Conservation (phyloP, 2,113 vertebrate species). For the Pseudorectes ferrugineus region DNA sequence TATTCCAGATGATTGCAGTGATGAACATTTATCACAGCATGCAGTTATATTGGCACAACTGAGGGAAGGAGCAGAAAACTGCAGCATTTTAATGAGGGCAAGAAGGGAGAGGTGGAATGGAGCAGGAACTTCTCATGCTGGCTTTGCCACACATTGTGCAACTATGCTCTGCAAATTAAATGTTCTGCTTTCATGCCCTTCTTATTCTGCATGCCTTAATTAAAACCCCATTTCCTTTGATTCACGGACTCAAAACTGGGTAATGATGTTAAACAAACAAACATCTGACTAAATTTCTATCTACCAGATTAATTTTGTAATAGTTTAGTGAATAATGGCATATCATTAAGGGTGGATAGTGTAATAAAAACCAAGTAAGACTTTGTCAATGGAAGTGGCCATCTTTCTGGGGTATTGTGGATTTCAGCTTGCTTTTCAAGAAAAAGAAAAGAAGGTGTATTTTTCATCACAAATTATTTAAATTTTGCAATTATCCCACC, state of each 20-base stretch:
- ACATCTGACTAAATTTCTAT: neutral
- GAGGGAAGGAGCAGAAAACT: neutral
- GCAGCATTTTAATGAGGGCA: neutral
- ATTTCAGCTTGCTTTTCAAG: neutral
- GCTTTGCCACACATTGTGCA: neutral
- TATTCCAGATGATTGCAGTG: neutral
- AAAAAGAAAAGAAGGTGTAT: neutral
- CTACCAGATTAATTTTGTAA: neutral
- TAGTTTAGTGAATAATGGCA: neutral
- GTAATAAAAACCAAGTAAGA: neutral
- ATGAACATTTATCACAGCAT: neutral
- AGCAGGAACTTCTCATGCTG: neutral
- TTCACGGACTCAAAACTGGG: neutral
- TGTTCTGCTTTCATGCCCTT: neutral
- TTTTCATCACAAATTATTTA: neutral
- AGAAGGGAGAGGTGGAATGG: neutral
- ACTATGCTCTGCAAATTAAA: neutral
- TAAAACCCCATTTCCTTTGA: constrained; percentile 5
- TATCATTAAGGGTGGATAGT: neutral
- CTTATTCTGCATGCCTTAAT: neutral
- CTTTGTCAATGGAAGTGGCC: neutral
- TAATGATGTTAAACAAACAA: neutral
- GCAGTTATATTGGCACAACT: neutral
- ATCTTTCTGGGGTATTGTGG: neutral
- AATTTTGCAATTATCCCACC: neutral